Evolutionary conservation across 1,140 invertebrate species (phyloP), one percentile per base, ranked within the genome.

Genomic region (Sarcophaga peregrina): DNA sequence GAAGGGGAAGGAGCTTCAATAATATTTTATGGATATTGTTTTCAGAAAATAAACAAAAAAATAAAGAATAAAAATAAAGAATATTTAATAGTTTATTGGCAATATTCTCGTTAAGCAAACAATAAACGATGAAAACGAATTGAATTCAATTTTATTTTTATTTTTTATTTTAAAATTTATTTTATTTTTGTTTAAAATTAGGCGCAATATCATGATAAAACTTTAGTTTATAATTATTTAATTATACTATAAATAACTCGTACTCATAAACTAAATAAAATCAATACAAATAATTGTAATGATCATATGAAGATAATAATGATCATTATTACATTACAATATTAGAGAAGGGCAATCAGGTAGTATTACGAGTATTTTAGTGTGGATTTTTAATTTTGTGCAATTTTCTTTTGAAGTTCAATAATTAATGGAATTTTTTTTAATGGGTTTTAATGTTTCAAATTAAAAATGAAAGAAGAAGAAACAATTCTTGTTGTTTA

Each of bases 191-290:
- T 58, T 58, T 58, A 8, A 13, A 58, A 58, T 68, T 68, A 68
- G 62, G 20, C 62, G 62, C 62, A 68, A 68, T 68, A 68, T 68
- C 62, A 68, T 68, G 62, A 68, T 68, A 68, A 25, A 68, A 68
- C 17, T 17, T 68, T 68, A 68, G 17, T 68, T 68, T 68, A 20
- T 68, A 68, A 68, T 68, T 68, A 5, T 17, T 68, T 20, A 68
- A 68, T 68, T 68, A 68, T 68, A 68, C 8, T 37, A 37, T 37
- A 37, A 37, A 37, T 37, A 37, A 37, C 25, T 37, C 25, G 25
- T 37, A 37, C 25, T 37, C 25, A 37, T 37, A 37, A 37, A 37
- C 25, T 37, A 37, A 37, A 37, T 37, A 37, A 37, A 37, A 37
- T 4, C 25, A 37, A 37, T 37, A 37, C 25, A 37, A 37, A 37